phyloP scores from a whole-genome alignment of 2,797 vertebrate species.

The Sebastes steindachneri region DNA sequence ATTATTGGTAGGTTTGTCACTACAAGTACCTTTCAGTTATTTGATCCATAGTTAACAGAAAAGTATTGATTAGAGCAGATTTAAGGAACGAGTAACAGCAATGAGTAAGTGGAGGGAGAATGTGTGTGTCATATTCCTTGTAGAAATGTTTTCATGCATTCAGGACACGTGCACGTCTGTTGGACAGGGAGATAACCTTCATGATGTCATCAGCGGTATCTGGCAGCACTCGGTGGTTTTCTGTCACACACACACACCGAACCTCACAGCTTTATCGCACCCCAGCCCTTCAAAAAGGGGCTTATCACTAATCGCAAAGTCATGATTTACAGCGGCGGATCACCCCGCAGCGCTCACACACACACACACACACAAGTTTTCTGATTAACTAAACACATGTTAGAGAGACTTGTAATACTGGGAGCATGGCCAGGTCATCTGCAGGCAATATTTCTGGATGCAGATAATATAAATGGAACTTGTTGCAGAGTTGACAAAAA shows the following conservation, averaged over 20 bases:
- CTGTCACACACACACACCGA: slow-evolving; percentile 6
- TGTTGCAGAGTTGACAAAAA: slow-evolving; percentile 18
- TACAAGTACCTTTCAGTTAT: background rate
- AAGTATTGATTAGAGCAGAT: background rate
- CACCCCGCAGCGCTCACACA: slow-evolving; percentile 5
- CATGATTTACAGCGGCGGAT: slow-evolving; percentile 43
- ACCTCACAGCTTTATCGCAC: slow-evolving; percentile 28
- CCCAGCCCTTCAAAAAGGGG: slow-evolving; percentile 17
- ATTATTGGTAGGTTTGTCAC: background rate
- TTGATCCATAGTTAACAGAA: background rate
- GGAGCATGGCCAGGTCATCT: slow-evolving; percentile 51
- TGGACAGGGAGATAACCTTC: slow-evolving; percentile 32
- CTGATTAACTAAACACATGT: slow-evolving; percentile 47
- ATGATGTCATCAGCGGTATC: slow-evolving; percentile 38
- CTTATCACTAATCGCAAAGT: slow-evolving; percentile 51
- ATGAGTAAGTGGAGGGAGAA: background rate
- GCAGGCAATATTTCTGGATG: slow-evolving; percentile 46
- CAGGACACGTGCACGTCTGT: slow-evolving; percentile 3
- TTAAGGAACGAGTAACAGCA: background rate
- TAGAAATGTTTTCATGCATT: slow-evolving; percentile 10
- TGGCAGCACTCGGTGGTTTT: slow-evolving; percentile 40
- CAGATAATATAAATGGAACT: slow-evolving; percentile 28
- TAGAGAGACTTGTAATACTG: slow-evolving; percentile 26
- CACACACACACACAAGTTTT: slow-evolving; percentile 1
- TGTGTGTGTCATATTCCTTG: background rate